phyloP scores from a whole-genome alignment of 2,113 vertebrate species.

The Patagioenas fasciata region DNA sequence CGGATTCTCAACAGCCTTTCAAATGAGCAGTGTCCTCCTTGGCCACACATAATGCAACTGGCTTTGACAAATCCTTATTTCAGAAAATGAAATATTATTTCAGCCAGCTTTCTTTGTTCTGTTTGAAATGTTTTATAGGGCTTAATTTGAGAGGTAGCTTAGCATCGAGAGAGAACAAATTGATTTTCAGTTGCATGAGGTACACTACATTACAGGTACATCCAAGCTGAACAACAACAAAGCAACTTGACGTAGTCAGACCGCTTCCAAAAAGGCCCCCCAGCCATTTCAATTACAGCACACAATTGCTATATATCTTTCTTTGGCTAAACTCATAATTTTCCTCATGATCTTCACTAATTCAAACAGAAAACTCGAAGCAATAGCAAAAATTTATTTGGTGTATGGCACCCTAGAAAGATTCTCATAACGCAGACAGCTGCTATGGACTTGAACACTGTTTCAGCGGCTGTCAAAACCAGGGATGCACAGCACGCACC shows the following conservation, averaged over 20 bases:
- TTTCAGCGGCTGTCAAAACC: slow-evolving; percentile 45
- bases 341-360: not conserved
- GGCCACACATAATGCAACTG: not conserved
- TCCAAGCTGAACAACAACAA: slow-evolving; percentile 51
- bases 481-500: not conserved
- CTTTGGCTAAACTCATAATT: not conserved
- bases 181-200: slow-evolving; percentile 50
- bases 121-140: slow-evolving; percentile 41
- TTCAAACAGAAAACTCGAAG: not conserved
- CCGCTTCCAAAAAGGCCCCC: not conserved
- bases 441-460: slow-evolving; percentile 1
- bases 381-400: slow-evolving; percentile 12
- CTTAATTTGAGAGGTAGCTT: slow-evolving; percentile 54
- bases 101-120: slow-evolving; percentile 58
- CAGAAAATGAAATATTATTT: slow-evolving; percentile 52
- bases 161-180: slow-evolving; percentile 49
- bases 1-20: slow-evolving; percentile 22
- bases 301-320: not conserved
- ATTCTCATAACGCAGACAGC: slow-evolving; percentile 19
- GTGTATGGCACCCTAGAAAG: not conserved
- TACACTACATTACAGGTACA: slow-evolving; percentile 36
- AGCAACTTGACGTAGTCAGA: not conserved
- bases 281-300: not conserved
- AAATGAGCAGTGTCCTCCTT: slow-evolving; percentile 48
- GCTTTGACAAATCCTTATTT: slow-evolving; percentile 54